Conservation (phyloP, 2,888 invertebrate species). For the Macaria notata region DNA sequence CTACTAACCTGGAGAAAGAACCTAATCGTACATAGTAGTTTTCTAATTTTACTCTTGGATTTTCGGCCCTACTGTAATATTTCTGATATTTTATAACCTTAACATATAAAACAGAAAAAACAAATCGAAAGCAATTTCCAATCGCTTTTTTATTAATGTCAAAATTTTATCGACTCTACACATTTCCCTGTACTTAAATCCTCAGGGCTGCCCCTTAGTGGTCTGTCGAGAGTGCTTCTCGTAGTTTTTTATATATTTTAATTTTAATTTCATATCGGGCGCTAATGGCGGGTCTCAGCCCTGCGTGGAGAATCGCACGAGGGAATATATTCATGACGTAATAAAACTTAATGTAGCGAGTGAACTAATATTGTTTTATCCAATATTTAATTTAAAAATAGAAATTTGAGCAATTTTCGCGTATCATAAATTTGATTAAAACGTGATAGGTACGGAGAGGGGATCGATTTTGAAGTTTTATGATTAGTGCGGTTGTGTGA, state of each 20-base stretch:
- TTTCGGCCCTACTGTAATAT: too few species aligned
- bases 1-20: too few species aligned
- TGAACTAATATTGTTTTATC: slow-evolving; percentile 82
- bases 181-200: slow-evolving; percentile 58
- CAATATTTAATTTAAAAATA: slow-evolving; percentile 78
- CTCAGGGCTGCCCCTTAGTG: slow-evolving; percentile 79
- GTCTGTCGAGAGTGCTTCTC: slow-evolving; percentile 76
- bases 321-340: slow-evolving; percentile 76
- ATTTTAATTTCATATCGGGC: slow-evolving; percentile 82
- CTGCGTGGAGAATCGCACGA: slow-evolving; percentile 76
- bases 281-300: slow-evolving; percentile 77
- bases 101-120: too few species aligned
- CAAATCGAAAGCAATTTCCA: too few species aligned
- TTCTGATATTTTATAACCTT: too few species aligned
- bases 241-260: slow-evolving; percentile 81
- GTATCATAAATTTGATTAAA: slow-evolving; percentile 70
- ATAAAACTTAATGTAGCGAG: slow-evolving; percentile 81
- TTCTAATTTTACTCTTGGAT: too few species aligned
- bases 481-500: neutral
- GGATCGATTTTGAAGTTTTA: slow-evolving; percentile 25
- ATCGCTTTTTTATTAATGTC: too few species aligned
- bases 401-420: slow-evolving; percentile 68
- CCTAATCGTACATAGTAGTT: too few species aligned
- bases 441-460: slow-evolving; percentile 35
- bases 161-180: slow-evolving; percentile 44